Conservation (phyloP, 2,888 invertebrate genomes). For the Blomia tropicalis region DNA sequence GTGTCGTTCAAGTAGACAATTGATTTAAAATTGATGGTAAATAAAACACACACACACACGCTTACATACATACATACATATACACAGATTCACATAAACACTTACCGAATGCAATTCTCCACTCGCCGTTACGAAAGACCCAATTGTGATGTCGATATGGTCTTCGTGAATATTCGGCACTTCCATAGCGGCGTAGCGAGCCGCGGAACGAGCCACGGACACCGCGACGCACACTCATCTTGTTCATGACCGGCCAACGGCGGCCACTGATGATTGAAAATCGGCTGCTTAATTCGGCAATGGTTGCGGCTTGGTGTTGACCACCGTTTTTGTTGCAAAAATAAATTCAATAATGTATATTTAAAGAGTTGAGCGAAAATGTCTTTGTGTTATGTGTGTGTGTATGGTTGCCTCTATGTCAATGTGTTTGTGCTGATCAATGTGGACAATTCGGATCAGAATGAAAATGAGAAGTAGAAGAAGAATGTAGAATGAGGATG, state of each 20-base stretch:
- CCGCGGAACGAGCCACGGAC: constrained; percentile 32
- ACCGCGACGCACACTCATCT: constrained; percentile 31
- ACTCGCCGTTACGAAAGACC: constrained; percentile 33
- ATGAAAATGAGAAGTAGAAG: not conserved
- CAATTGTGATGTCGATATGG: constrained; percentile 32
- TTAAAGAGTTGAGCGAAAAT: not conserved
- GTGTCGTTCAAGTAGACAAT: no score
- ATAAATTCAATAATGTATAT: not conserved
- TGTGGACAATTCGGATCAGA: no score
- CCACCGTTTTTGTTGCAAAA: no score
- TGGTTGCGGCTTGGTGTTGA: not conserved
- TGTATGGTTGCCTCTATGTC: not conserved
- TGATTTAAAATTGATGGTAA: no score
- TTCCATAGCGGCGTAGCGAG: constrained; percentile 31
- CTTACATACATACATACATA: no score
- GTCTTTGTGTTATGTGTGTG: not conserved
- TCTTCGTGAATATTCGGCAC: constrained; percentile 32
- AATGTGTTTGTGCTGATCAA: no score
- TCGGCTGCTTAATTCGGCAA: constrained; percentile 18
- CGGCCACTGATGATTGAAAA: constrained; percentile 20
- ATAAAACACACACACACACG: no score
- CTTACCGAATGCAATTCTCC: constrained; percentile 34
- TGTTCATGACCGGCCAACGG: constrained; percentile 16
- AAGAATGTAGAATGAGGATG: not conserved
- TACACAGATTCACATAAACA: no score